Conservation (phyloP, 1,140 invertebrate genomes). For the Drosophila triauraria region DNA sequence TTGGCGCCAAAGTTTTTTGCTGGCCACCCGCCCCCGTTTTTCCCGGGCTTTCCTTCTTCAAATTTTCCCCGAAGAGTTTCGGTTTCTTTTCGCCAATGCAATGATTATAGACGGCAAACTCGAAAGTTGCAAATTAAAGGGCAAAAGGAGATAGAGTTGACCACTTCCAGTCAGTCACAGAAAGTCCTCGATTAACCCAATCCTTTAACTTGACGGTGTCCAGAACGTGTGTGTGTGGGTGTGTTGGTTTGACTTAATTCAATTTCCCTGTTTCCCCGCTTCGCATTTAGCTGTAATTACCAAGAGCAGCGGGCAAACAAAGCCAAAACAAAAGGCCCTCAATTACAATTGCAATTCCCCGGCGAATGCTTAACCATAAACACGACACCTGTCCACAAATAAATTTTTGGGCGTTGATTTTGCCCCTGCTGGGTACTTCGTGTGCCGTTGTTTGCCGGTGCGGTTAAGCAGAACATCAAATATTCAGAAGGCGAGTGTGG, state of each 20-base stretch:
- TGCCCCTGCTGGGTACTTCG: not conserved
- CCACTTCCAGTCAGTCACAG: slow-evolving; percentile 5
- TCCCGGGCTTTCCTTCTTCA: not conserved
- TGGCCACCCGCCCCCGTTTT: not conserved
- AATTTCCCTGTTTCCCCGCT: slow-evolving; percentile 18
- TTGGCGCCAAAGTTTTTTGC: slow-evolving; percentile 65
- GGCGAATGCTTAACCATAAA: slow-evolving; percentile 49
- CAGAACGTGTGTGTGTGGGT: not conserved
- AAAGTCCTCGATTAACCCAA: slow-evolving; percentile 24
- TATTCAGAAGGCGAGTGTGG: slow-evolving; percentile 42
- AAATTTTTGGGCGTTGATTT: slow-evolving; percentile 42
- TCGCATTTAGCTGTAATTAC: slow-evolving; percentile 18
- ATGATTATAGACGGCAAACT: slow-evolving; percentile 68
- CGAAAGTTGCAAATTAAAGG: slow-evolving; percentile 71
- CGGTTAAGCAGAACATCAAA: slow-evolving; percentile 41
- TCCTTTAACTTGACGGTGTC: slow-evolving; percentile 19
- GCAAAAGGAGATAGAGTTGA: slow-evolving; percentile 25
- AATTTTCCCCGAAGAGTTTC: slow-evolving; percentile 26
- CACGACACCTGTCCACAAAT: slow-evolving; percentile 52
- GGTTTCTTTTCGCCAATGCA: slow-evolving; percentile 39
- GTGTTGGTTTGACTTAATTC: slow-evolving; percentile 9
- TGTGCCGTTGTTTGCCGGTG: not conserved
- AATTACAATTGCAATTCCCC: slow-evolving; percentile 48
- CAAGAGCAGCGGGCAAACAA: slow-evolving; percentile 8
- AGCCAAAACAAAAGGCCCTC: slow-evolving; percentile 35